Evolutionary conservation across 2,797 vertebrate species (phyloP).

Genomic region (Ptychadena robeensis): DNA sequence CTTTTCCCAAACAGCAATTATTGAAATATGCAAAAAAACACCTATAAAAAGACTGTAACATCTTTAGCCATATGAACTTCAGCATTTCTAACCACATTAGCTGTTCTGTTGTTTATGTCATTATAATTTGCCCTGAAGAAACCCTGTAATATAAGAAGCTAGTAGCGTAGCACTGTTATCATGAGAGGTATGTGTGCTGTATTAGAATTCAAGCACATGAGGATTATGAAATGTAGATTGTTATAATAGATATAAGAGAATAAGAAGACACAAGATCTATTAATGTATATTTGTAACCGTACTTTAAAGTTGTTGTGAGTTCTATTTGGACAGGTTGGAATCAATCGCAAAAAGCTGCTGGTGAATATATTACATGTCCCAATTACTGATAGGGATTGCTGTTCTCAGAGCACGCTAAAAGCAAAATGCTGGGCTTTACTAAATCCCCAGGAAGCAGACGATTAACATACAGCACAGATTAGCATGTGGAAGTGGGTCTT

Average conservation of each 20-base stretch:
- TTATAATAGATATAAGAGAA: conserved; percentile 5
- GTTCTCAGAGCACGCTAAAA: conserved; percentile 49
- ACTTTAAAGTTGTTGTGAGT: conserved; percentile 26
- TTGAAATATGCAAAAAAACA: too few relatives aligned
- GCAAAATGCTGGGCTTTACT: conserved; percentile 14
- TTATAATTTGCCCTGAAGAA: background rate
- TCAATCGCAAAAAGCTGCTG: conserved; percentile 47
- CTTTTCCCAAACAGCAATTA: too few relatives aligned
- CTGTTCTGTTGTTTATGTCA: too few relatives aligned
- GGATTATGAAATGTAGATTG: conserved; percentile 38
- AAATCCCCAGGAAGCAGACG: conserved; percentile 43
- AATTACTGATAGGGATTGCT: conserved; percentile 29
- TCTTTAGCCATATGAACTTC: too few relatives aligned
- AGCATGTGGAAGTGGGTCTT: conserved; percentile 36
- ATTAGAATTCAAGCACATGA: background rate
- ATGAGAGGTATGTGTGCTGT: conserved; percentile 4
- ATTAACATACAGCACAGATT: conserved; percentile 33
- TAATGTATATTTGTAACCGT: conserved; percentile 36
- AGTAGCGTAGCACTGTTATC: conserved; percentile 1
- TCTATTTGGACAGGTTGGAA: conserved; percentile 35
- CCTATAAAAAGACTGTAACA: too few relatives aligned
- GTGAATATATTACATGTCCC: conserved; percentile 46
- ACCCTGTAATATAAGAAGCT: conserved; percentile 2
- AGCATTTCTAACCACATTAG: too few relatives aligned
- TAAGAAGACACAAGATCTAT: background rate